Evolutionary conservation across 2,797 vertebrate genomes (phyloP), one percentile per base, ranked within the genome.

Genomic region (Sebastes paucispinis): DNA sequence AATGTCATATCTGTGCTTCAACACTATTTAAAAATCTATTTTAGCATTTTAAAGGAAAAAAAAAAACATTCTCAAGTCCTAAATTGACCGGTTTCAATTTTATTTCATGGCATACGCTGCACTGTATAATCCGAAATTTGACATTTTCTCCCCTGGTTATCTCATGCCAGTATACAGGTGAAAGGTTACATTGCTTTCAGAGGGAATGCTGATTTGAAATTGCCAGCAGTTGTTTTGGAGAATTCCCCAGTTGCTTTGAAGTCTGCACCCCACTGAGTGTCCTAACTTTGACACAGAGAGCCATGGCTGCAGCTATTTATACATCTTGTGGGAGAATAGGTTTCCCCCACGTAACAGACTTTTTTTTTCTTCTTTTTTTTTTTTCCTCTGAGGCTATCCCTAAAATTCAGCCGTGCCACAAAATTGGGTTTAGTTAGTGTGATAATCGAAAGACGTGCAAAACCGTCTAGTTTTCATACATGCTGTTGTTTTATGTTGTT

Each of bases 231-330:
- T 96, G 93, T 96, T 96, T 94, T 93, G 92, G 93, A 95, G 93
- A 95, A 96, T 96, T 96, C 96, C 96, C 95, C 92, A 91, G 86
- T 95, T 93, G 93, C 95, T 96, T 97, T 96, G 96, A 98, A 95
- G 95, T 96, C 94, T 95, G 92, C 90, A 94, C 96, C 96, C 96
- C 93, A 93, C 94, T 91, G 94, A 92, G 96, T 94, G 95, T 94
- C 95, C 93, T 95, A 91, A 95, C 92, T 95, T 95, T 96, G 96
- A 95, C 95, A 96, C 95, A 95, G 95, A 95, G 94, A 92, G 94
- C 95, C 91, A 86, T 84, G 92, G 94, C 94, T 91, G 85, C 70
- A 39, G 93, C 94, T 96, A 96, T 96, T 95, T 96, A 94, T 94
- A 94, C 92, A 92, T 94, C 84, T 93, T 92, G 86, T 94, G 93